Conservation (phyloP, 2,888 invertebrate species). For the Cactoblastis cactorum region DNA sequence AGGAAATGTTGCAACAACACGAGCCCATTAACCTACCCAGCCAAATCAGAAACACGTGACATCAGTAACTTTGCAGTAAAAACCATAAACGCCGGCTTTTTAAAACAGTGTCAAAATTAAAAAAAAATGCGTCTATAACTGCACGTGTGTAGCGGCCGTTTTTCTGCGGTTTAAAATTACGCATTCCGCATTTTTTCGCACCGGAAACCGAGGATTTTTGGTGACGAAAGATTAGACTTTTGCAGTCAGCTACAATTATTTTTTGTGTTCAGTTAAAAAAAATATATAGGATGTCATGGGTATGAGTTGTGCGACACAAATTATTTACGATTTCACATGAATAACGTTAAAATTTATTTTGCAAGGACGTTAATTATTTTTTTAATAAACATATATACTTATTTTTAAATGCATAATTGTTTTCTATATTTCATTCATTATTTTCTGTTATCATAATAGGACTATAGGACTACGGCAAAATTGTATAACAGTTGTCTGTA, state of each 20-base stretch:
- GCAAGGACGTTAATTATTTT: no score
- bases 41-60: constrained; percentile 73
- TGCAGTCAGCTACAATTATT: constrained; percentile 30
- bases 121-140: constrained; percentile 44
- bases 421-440: no score
- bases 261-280: not conserved
- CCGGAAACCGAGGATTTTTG: constrained; percentile 70
- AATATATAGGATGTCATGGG: not conserved
- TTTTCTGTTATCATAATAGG: no score
- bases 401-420: no score
- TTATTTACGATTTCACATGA: not conserved
- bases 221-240: constrained; percentile 46
- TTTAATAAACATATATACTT: no score
- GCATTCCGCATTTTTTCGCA: constrained; percentile 54
- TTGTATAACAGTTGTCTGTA: no score
- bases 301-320: not conserved
- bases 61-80: constrained; percentile 40
- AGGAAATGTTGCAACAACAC: constrained; percentile 62
- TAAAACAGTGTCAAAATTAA: constrained; percentile 48
- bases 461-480: no score
- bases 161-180: constrained; percentile 73
- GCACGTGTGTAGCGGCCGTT: constrained; percentile 67
- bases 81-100: constrained; percentile 34
- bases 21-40: constrained; percentile 50
- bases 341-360: not conserved